phyloP scores from a whole-genome alignment of 2,797 vertebrate species.

The Neosalanx taihuensis region DNA sequence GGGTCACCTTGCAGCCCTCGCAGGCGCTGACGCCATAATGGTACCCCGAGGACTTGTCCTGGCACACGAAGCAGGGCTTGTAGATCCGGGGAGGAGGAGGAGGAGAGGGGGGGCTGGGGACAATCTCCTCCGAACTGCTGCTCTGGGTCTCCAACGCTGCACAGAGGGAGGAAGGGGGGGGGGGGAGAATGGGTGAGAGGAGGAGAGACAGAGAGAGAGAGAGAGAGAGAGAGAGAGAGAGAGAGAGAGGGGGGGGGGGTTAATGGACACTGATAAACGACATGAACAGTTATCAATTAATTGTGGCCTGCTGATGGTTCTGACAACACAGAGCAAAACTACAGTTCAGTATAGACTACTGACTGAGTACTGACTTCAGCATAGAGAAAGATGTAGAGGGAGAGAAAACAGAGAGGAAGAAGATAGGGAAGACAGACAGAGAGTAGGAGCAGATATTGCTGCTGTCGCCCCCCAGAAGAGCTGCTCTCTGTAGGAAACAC shows the following conservation, averaged over 20 bases:
- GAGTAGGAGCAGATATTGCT: neutral
- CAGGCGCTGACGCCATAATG: conserved; percentile 97
- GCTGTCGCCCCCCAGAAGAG: neutral
- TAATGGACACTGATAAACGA: too few relatives aligned
- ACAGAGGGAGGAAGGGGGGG: conserved; percentile 62
- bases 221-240: conserved; percentile 25
- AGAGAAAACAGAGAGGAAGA: conserved; percentile 13
- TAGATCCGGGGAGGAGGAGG: conserved; percentile 82
- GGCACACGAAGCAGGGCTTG: conserved; percentile 86
- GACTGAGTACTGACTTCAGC: too few relatives aligned
- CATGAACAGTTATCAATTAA: too few relatives aligned
- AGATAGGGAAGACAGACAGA: neutral
- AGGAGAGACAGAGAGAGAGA: conserved; percentile 38
- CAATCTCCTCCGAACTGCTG: conserved; percentile 84
- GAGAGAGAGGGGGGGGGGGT: neutral
- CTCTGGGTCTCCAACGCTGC: conserved; percentile 86
- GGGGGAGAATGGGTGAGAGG: conserved; percentile 20
- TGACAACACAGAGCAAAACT: too few relatives aligned
- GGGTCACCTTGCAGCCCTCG: conserved; percentile 94
- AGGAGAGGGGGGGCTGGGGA: conserved; percentile 76
- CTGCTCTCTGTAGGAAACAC: neutral
- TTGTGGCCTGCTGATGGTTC: too few relatives aligned
- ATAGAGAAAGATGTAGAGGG: conserved; percentile 21
- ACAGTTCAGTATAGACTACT: too few relatives aligned
- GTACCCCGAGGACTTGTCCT: conserved; percentile 86